phyloP scores from a whole-genome alignment of 2,113 vertebrate species.

The Neomonachus schauinslandi region DNA sequence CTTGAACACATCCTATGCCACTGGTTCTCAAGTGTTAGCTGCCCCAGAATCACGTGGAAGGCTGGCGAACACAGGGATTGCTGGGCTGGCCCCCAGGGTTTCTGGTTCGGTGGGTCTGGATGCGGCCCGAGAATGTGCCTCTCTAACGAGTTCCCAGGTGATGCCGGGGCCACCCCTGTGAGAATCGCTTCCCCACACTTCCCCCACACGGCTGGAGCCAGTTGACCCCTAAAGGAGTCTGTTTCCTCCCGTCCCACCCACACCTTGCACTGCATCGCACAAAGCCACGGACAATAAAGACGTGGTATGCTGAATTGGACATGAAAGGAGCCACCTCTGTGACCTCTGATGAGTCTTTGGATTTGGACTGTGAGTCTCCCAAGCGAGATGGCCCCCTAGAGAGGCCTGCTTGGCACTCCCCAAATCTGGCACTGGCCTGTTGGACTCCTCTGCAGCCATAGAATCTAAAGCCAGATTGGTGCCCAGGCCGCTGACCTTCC shows the following conservation, averaged over 20 bases:
- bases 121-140: background rate
- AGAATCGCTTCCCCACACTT: background rate
- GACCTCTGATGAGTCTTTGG: background rate
- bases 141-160: background rate
- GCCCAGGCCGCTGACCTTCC: slow-evolving; percentile 5
- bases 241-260: background rate
- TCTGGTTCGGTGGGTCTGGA: background rate
- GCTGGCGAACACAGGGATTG: background rate
- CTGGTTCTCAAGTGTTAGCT: background rate
- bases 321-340: background rate
- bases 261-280: background rate
- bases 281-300: background rate
- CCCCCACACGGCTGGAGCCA: background rate
- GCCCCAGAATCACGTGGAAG: background rate
- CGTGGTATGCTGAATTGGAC: background rate
- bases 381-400: background rate
- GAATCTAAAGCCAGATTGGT: background rate
- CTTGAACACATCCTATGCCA: background rate
- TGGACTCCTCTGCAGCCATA: background rate
- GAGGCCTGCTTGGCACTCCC: background rate
- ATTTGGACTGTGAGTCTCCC: slow-evolving; percentile 5
- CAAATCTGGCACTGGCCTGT: background rate
- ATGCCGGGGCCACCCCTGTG: background rate
- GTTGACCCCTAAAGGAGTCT: background rate
- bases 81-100: background rate